phyloP scores from a whole-genome alignment of 2,113 vertebrate species.

The Stercorarius parasiticus region DNA sequence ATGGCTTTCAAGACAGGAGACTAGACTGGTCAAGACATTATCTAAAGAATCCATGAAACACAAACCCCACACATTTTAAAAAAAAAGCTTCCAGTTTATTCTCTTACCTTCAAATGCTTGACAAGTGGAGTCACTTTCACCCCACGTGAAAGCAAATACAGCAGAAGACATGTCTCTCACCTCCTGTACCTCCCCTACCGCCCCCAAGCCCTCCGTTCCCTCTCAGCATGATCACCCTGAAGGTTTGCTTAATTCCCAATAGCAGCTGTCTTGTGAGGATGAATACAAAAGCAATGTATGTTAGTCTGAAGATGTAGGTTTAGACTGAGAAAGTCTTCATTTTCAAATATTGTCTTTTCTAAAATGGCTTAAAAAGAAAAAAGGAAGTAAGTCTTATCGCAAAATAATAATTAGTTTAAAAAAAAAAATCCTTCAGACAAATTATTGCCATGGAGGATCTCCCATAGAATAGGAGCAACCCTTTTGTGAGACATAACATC shows the following conservation, averaged over 20 bases:
- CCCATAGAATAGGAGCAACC: not conserved
- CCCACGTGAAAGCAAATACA: not conserved
- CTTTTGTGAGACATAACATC: not conserved
- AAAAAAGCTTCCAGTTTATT: not conserved
- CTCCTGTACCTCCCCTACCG: not conserved
- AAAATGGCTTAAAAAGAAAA: not conserved
- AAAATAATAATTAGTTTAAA: not conserved
- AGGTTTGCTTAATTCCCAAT: not conserved
- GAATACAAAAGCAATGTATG: not conserved
- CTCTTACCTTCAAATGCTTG: conserved; percentile 41
- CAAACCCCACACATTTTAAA: not conserved
- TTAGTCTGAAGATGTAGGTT: conserved; percentile 1
- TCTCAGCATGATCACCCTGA: not conserved
- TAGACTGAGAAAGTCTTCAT: not conserved
- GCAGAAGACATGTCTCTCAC: not conserved
- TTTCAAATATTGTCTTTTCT: not conserved
- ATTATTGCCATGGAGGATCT: not conserved
- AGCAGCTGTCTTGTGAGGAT: conserved; percentile 1
- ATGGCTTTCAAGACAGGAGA: not conserved
- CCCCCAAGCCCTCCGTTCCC: not conserved
- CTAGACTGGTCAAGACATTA: not conserved
- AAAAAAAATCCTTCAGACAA: not conserved
- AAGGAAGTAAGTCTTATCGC: not conserved
- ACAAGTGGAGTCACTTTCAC: not conserved
- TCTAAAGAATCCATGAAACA: not conserved